phyloP scores from a whole-genome alignment of 37 sponge, comb jelly and placozoan genomes.

The Chondrilla cf. caribensis region DNA sequence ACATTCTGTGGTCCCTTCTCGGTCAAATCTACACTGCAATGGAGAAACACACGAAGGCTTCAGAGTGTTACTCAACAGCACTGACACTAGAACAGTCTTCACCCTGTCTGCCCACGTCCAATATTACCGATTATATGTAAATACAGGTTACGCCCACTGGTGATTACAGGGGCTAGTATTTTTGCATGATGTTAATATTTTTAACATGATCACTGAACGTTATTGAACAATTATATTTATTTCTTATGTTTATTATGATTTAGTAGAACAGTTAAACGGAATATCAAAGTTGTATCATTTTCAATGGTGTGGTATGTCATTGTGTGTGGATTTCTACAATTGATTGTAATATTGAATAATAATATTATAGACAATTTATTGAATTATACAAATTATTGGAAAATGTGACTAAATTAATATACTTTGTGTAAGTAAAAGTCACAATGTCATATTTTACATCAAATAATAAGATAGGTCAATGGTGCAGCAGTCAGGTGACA shows the following conservation, averaged over 20 bases:
- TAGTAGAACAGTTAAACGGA: too few relatives aligned
- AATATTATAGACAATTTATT: too few relatives aligned
- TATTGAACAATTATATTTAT: background rate
- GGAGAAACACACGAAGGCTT: background rate
- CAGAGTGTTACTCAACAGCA: slow-evolving; percentile 5
- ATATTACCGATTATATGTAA: background rate
- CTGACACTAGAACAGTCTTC: background rate
- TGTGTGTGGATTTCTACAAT: too few relatives aligned
- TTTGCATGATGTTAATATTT: background rate
- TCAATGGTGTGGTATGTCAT: too few relatives aligned
- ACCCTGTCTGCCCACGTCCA: background rate
- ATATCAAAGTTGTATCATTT: too few relatives aligned
- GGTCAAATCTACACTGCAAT: background rate
- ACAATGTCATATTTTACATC: too few relatives aligned
- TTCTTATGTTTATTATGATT: background rate
- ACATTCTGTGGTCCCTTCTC: slow-evolving; percentile 4
- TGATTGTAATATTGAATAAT: too few relatives aligned
- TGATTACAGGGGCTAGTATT: background rate
- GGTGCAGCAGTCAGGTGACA: too few relatives aligned
- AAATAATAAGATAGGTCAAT: too few relatives aligned
- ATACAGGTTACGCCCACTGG: background rate
- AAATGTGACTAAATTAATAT: too few relatives aligned
- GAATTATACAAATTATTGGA: too few relatives aligned
- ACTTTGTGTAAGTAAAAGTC: too few relatives aligned
- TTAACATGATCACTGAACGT: background rate